phyloP scores from a whole-genome alignment of 2,113 vertebrate species.

The Onychostoma macrolepis region DNA sequence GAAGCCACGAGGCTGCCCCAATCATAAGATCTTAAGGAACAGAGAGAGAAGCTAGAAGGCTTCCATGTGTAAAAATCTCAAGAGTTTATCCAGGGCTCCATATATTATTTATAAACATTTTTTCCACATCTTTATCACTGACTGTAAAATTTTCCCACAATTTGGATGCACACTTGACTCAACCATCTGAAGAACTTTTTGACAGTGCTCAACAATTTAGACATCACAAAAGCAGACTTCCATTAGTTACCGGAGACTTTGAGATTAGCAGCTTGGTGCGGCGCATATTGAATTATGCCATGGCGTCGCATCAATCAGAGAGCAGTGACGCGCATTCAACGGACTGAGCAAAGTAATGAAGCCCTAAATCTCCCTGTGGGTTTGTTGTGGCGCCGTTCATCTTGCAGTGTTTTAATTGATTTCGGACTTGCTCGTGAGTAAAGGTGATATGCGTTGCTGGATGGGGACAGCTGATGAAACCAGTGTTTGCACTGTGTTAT shows the following conservation, averaged over 20 bases:
- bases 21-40: background rate
- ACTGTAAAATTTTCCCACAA: background rate
- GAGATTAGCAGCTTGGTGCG: constrained; percentile 55
- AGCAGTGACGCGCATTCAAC: constrained; percentile 49
- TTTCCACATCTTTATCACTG: background rate
- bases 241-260: constrained; percentile 54
- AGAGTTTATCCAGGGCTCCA: constrained; percentile 9
- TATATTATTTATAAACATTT: background rate
- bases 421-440: constrained; percentile 29
- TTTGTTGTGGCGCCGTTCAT: constrained; percentile 48
- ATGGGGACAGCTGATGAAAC: constrained; percentile 16
- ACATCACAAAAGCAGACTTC: constrained; percentile 48
- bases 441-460: constrained; percentile 17
- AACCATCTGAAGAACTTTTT: constrained; percentile 12
- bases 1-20: constrained; percentile 5
- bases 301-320: constrained; percentile 58
- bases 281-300: constrained; percentile 56
- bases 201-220: constrained; percentile 21
- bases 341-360: constrained; percentile 52
- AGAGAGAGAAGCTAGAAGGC: background rate
- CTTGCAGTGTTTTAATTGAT: constrained; percentile 51
- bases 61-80: background rate
- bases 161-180: background rate
- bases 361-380: constrained; percentile 52
- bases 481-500: background rate